Percentiles rank a stretch among this genome's conserved stretches.
Conservation (phyloP, 2,113 vertebrate species). For the Piprites chloris region DNA sequence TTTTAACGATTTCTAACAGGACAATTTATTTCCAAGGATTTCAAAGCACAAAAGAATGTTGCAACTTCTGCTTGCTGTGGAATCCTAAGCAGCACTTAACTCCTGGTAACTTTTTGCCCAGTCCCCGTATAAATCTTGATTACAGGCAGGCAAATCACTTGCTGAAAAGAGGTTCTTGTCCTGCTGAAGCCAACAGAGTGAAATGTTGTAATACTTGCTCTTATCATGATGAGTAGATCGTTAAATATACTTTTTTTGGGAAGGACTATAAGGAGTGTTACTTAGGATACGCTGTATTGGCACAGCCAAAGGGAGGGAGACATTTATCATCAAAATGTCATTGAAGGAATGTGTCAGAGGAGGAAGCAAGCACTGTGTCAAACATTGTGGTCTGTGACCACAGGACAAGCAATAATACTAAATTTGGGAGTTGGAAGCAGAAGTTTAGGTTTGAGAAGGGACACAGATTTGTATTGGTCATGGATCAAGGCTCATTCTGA, state of each 20-base stretch:
- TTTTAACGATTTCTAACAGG: neutral
- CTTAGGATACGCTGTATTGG: neutral
- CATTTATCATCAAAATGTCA: neutral
- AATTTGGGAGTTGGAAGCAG: neutral
- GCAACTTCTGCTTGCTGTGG: neutral
- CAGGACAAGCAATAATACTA: neutral
- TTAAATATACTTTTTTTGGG: neutral
- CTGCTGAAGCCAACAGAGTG: neutral
- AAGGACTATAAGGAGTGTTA: neutral
- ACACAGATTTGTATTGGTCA: rapidly evolving
- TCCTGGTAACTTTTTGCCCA: neutral
- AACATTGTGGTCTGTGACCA: rapidly evolving
- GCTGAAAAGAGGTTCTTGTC: neutral
- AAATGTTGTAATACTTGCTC: neutral
- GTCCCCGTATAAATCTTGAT: neutral
- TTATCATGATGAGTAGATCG: neutral
- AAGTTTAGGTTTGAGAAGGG: neutral
- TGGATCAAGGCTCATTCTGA: neutral
- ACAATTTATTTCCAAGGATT: neutral
- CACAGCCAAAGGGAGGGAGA: neutral
- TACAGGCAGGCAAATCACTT: neutral
- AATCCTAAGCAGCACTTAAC: neutral
- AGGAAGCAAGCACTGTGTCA: neutral
- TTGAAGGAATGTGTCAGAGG: neutral
- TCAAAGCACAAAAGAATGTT: neutral